Base-by-base conservation (phyloP, 2,113 vertebrate genomes). In the Brienomyrus brachyistius region DNA sequence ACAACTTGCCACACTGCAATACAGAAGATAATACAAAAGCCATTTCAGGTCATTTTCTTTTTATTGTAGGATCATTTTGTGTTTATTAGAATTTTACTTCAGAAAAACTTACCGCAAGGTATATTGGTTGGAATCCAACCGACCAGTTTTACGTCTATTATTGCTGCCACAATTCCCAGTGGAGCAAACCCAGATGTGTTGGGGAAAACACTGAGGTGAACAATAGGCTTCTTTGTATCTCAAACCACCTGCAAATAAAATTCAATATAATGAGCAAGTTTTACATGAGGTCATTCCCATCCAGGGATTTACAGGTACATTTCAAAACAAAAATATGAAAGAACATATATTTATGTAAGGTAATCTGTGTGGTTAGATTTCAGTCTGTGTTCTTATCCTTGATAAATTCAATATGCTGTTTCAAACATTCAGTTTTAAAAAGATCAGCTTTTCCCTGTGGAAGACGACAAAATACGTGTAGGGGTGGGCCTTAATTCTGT, bases 41-140 rank as follows among this genome's bases (percentile, higher is more conserved):
- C 9, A 56, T 74, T 77, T 21, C 77, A 11, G 19, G 2, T 4
- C 1, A 27, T 66, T 74, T 51, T 90, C 1, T 62, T n/a, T 62
- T n/a, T 62, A n/a, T 62, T 62, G 23, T n/a, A 62, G 23, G 56
- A 62, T 62, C 56, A 62, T 62, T 62, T 62, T 62, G 40, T 19
- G 2, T n/a, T 31, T 56, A 74, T 90, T 51, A n/a, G 23, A 19
- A 11, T 54, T 35, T 87, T 86, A 4, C 10, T 59, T 2, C 1
- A 15, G 21, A 84, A 43, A 13, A 31, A 90, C 93, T 89, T 90
- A 95, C 95, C 31, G 54, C 4, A 92, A 17, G 94, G 95, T 89
- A 86, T 93, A 91, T 95, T 66, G n/a, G n/a, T 27, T 66, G 62
- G n/a, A 40, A 66, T 66, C 62, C 62, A 66, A n/a, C 23, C 23